Conservation (phyloP, 1,140 invertebrate species). For the Potamilus streckersoni region DNA sequence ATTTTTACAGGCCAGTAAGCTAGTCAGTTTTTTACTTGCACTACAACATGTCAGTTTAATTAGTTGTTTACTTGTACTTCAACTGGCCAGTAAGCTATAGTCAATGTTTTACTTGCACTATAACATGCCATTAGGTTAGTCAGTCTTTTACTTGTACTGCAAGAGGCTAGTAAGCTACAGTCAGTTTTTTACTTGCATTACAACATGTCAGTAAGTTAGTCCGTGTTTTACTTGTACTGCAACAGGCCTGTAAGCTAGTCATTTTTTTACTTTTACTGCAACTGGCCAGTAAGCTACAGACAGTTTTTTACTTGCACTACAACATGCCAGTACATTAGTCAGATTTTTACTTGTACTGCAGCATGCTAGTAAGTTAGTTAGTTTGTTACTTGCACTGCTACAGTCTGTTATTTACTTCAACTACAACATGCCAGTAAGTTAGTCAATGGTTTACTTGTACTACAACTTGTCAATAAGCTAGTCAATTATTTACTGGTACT, state of each 20-base stretch:
- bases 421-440: neutral
- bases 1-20: too few species aligned
- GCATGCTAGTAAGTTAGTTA: neutral
- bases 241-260: conserved; percentile 78
- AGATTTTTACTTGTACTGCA: conserved; percentile 71
- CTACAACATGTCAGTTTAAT: too few species aligned
- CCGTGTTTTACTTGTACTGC: conserved; percentile 76
- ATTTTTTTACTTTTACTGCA: neutral
- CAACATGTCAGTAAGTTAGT: too few species aligned
- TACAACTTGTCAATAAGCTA: too few species aligned
- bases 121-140: too few species aligned
- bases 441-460: neutral
- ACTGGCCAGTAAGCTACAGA: neutral
- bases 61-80: too few species aligned
- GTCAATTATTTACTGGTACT: neutral
- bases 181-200: too few species aligned
- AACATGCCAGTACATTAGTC: too few species aligned
- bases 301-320: neutral
- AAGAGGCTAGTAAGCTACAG: too few species aligned
- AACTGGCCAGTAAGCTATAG: neutral
- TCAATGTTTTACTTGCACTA: neutral
- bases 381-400: conserved; percentile 74
- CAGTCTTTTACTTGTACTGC: too few species aligned
- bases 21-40: too few species aligned
- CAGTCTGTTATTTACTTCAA: neutral